Evolutionary conservation across 2,113 vertebrate species (phyloP), one percentile per base, ranked within the genome.

Genomic region (Misgurnus mizolepis): DNA sequence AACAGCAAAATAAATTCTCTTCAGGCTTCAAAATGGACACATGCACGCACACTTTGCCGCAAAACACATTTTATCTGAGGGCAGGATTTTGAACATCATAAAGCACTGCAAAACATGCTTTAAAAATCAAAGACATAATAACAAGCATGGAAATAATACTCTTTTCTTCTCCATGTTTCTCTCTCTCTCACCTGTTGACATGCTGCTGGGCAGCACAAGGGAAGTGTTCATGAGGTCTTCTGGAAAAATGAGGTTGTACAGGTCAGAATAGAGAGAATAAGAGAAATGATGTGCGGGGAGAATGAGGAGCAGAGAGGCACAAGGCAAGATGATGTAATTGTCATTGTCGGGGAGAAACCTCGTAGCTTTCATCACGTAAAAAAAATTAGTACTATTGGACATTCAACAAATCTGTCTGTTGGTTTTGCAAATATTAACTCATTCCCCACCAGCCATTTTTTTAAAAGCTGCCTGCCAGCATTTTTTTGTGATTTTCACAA

Each of bases 161-260:
- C 79, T 74, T 64, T 61, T 61, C 53, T 5, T 40, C 81, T 49
- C 55, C 71, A 78, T 78, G 49, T 18, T 39, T 65, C 50, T 79
- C 17, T 5, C 49, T 64, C 66, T 4, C 70, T 68, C 27, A 47
- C 70, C 71, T 77, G 72, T 75, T 87, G 89, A 92, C 91, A 93
- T 92, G 90, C 78, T 88, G 80, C 89, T 88, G 86, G 81, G 81
- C 80, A 90, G 87, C 88, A 86, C 45, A 6, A 49, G 39, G 69
- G 79, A 81, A 61, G 82, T 80, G 78, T 84, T 81, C 79, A 82
- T 83, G 81, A 79, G 82, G 84, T 83, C 76, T 82, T 90, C 92
- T 93, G 83, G 86, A 88, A 88, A 84, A 85, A 86, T 18, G 85
- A 85, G 80, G 89, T 84, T 87, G 50, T 34, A 53, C 76, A 58